These are phyloP conservation scores for Morinoia aosen DNA, from an alignment of 2,888 invertebrate genomes.

Conservation along the genomic window DNA sequence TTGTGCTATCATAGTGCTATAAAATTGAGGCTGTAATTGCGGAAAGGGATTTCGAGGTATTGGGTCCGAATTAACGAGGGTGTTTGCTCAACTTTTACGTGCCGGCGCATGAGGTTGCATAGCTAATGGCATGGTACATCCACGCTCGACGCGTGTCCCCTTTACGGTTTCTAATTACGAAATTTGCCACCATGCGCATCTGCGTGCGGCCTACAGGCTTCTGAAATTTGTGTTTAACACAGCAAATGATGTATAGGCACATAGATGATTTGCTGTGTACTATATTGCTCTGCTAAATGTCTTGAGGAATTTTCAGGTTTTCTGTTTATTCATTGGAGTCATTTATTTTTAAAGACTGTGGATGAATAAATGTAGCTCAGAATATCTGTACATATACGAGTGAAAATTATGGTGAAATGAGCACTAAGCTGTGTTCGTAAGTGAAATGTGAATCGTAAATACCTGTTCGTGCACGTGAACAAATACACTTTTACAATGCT, in stretches of 20 bases:
- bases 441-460: not conserved
- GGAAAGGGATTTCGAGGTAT: not conserved
- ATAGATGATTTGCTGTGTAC: too few species aligned
- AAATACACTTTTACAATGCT: not conserved
- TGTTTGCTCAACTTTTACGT: not conserved
- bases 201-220: not conserved
- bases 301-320: not conserved
- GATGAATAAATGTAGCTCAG: too few species aligned
- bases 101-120: constrained; percentile 4
- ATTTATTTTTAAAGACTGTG: too few species aligned
- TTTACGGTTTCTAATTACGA: not conserved
- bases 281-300: not conserved
- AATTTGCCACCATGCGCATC: not conserved
- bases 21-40: not conserved
- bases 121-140: not conserved
- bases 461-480: not conserved
- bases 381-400: too few species aligned
- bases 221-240: not conserved
- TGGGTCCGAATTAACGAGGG: constrained; percentile 17
- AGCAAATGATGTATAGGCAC: too few species aligned
- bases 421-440: not conserved
- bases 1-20: not conserved
- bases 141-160: not conserved
- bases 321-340: too few species aligned
- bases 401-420: too few species aligned